These are phyloP conservation scores for Nephrotoma flavescens DNA, from an alignment of 2,888 invertebrate species.

Conservation along the genomic window DNA sequence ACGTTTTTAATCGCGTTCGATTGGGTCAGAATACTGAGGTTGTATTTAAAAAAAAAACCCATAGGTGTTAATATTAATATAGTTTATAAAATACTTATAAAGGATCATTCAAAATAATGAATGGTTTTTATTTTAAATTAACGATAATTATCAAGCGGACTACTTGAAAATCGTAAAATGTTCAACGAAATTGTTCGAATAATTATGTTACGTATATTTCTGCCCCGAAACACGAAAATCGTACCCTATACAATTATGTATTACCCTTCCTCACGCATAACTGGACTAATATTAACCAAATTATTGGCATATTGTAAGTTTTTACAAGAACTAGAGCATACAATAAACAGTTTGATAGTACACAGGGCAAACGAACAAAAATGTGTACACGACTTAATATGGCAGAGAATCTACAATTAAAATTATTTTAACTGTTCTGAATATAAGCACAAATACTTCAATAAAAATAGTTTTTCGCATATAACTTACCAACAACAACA, in stretches of 20 bases:
- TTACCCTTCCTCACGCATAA: neutral
- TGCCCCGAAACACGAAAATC: neutral
- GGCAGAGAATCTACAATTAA: neutral
- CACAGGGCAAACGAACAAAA: neutral
- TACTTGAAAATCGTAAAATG: neutral
- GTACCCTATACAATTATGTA: neutral
- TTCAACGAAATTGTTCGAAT: neutral
- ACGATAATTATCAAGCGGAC: neutral
- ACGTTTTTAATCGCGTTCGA: neutral
- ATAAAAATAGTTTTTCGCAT: neutral
- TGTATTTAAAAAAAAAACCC: no score
- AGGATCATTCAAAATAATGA: neutral
- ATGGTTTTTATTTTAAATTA: neutral
- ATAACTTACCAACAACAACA: neutral
- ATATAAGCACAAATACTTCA: neutral
- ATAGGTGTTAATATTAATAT: neutral
- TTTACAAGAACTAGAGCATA: neutral
- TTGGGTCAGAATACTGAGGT: neutral
- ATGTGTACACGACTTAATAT: neutral
- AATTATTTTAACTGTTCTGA: neutral
- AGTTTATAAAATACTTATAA: neutral
- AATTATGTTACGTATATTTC: neutral
- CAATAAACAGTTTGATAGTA: neutral
- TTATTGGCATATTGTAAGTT: neutral
- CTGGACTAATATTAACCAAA: neutral